Base-by-base conservation (phyloP, 2,113 vertebrate genomes). In the Uropsilus gracilis region DNA sequence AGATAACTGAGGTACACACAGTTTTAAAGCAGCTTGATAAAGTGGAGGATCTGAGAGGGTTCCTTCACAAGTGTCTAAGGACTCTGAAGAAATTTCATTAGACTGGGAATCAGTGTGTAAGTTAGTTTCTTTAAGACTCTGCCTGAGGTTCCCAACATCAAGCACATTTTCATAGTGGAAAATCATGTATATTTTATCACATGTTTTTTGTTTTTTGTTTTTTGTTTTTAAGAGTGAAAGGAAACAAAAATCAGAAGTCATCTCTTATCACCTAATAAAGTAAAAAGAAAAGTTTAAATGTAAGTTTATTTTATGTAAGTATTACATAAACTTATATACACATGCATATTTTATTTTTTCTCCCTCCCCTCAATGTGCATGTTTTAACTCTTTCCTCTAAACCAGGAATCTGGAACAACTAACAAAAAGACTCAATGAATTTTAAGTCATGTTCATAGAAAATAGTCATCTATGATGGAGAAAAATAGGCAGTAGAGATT, bases 281-380 rank as follows among this genome's bases (percentile, higher is more conserved):
- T 57, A 86, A 93, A 83, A 92, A 34, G 26, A 9, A 90, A 8
- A 39, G 28, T 64, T 55, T 80, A 84, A 72, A 82, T 57, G 18
- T 8, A 93, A 63, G 69, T 20, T 84, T 93, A 42, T 22, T 96
- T 84, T 93, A 61, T 61, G 16, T 30, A 90, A 68, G 30, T 85
- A 68, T 76, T 77, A 82, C 3, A 85, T 80, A 94, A 63, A 63
- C 48, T 50, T 64, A 63, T 2, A 63, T 66, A 46, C n/a, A 34
- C 71, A 69, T 55, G 9, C 22, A 37, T 63, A 68, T 80, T 86
- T 81, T 82, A 92, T n/a, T n/a, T n/a, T n/a, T n/a, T n/a, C n/a
- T n/a, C n/a, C n/a, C n/a, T n/a, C n/a, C n/a, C n/a, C n/a, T n/a
- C n/a, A n/a, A n/a, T 77, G 75, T 55, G 9, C 22, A 37, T 63